Evolutionary conservation across 2,888 invertebrate species (phyloP).

Genomic region (Caenorhabditis doughertyi): DNA sequence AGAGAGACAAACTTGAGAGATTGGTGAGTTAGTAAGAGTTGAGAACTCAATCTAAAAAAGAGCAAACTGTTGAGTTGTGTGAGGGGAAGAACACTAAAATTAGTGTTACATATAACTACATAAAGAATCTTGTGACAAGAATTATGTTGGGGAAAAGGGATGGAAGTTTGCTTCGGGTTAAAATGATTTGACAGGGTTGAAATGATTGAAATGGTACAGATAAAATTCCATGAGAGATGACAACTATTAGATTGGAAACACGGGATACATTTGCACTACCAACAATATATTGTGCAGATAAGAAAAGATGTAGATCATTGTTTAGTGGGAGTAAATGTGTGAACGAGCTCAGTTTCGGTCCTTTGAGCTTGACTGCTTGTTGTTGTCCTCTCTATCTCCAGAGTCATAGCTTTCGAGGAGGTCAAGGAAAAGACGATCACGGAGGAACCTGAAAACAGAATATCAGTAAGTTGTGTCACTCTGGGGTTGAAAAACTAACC

Average conservation of each 20-base stretch:
- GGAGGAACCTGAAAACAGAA: slow-evolving; percentile 69
- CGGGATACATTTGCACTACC: slow-evolving; percentile 47
- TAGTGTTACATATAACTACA: not conserved
- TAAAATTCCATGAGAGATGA: slow-evolving; percentile 37
- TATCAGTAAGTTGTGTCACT: not conserved
- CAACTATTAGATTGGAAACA: slow-evolving; percentile 28
- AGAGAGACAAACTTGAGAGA: not conserved
- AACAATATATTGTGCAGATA: slow-evolving; percentile 10
- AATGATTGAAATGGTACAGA: not conserved
- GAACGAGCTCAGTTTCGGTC: slow-evolving; percentile 16
- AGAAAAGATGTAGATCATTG: not conserved
- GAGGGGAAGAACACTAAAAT: not conserved
- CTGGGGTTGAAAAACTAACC: slow-evolving; percentile 52
- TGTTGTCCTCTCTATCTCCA: slow-evolving; percentile 38
- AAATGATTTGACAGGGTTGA: slow-evolving; percentile 15
- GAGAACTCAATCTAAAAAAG: too few species aligned
- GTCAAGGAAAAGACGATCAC: slow-evolving; percentile 72
- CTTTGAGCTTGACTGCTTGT: slow-evolving; percentile 20
- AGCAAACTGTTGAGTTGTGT: too few species aligned
- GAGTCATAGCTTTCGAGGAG: slow-evolving; percentile 63
- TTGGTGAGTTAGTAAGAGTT: not conserved
- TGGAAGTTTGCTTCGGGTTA: not conserved
- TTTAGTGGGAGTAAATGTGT: too few species aligned
- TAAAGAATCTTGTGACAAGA: not conserved
- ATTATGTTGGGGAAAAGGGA: not conserved